Conservation (phyloP, 2,888 invertebrate species). For the Heliothis peltigera region DNA sequence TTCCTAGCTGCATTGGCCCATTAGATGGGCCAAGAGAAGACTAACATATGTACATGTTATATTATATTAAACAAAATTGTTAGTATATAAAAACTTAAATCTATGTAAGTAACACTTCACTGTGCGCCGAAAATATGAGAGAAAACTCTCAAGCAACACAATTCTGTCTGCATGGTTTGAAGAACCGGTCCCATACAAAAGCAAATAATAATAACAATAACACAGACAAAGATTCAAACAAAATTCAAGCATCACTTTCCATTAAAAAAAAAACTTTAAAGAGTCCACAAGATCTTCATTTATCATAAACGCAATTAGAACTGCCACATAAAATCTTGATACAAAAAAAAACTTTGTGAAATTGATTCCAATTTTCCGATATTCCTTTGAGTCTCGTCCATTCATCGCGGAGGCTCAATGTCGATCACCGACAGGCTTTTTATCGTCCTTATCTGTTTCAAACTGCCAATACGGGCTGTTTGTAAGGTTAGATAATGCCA, state of each 20-base stretch:
- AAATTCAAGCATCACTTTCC: conserved; percentile 7
- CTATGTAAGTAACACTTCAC: too few relatives aligned
- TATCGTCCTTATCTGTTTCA: conserved; percentile 62
- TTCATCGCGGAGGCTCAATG: conserved; percentile 50
- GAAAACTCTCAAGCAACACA: too few relatives aligned
- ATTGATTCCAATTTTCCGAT: conserved; percentile 54
- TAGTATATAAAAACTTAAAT: too few relatives aligned
- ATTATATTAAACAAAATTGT: too few relatives aligned
- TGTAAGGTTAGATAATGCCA: conserved; percentile 60
- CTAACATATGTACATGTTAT: too few relatives aligned
- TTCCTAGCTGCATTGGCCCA: too few relatives aligned
- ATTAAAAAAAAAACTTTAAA: not conserved
- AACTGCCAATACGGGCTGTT: conserved; percentile 60
- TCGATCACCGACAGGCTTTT: conserved; percentile 61
- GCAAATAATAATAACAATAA: too few relatives aligned
- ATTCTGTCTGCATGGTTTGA: too few relatives aligned
- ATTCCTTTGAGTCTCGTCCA: conserved; percentile 54
- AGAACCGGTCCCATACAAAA: too few relatives aligned
- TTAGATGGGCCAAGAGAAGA: too few relatives aligned
- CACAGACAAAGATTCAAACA: too few relatives aligned
- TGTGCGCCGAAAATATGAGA: too few relatives aligned
- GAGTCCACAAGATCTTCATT: not conserved
- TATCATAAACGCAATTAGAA: conserved; percentile 43
- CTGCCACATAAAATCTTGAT: conserved; percentile 30
- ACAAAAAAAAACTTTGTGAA: conserved; percentile 44